Evolutionary conservation across 2,113 vertebrate species (phyloP).

Genomic region (Phoenicopterus ruber): DNA sequence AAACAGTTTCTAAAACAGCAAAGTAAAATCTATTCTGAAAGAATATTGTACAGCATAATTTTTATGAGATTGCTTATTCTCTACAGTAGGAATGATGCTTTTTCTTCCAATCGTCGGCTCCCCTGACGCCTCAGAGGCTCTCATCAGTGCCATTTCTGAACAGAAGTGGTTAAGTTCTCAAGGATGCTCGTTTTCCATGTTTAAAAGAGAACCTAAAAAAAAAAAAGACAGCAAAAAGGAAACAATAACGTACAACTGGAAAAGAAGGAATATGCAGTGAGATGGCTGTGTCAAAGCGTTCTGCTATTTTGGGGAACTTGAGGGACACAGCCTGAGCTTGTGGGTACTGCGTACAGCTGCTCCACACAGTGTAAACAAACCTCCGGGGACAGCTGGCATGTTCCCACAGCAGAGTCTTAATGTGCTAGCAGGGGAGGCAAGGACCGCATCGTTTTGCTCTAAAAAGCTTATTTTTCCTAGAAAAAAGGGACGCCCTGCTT

Average conservation of each 20-base stretch:
- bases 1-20: not conserved
- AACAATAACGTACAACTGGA: not conserved
- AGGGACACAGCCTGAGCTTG: not conserved
- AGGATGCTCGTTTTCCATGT: slow-evolving; percentile 58
- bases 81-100: not conserved
- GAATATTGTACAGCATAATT: not conserved
- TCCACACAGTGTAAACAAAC: not conserved
- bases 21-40: slow-evolving; percentile 3
- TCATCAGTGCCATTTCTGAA: not conserved
- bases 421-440: not conserved
- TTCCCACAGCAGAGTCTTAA: not conserved
- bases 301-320: not conserved
- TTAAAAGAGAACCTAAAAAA: slow-evolving; percentile 73
- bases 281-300: not conserved
- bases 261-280: not conserved
- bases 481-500: not conserved
- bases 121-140: not conserved
- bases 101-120: not conserved
- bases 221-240: not conserved
- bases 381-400: not conserved
- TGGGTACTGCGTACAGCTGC: not conserved
- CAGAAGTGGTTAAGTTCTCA: not conserved
- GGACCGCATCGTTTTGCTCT: not conserved
- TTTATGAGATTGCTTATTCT: not conserved
- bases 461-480: not conserved